phyloP scores from a whole-genome alignment of 2,888 invertebrate species.

The Stramonita haemastoma region DNA sequence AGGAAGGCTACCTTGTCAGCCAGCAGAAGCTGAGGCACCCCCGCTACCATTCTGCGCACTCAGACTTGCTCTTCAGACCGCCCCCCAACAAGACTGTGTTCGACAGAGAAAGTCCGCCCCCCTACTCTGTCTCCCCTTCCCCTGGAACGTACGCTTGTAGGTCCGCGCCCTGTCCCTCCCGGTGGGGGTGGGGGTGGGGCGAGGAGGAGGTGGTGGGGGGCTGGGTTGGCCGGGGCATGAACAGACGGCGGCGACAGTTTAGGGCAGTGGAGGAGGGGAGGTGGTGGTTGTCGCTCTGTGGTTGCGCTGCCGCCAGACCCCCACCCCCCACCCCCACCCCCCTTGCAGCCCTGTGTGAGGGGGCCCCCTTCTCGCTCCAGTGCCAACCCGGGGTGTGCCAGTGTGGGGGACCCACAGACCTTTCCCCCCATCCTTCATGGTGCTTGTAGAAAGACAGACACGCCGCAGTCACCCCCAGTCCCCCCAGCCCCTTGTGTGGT shows the following conservation, averaged over 20 bases:
- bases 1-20: conserved; percentile 80
- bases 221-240: neutral
- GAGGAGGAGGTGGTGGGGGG: neutral
- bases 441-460: conserved; percentile 12
- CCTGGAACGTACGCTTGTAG: conserved; percentile 43
- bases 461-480: conserved; percentile 13
- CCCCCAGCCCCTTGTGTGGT: neutral
- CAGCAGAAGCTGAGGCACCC: conserved; percentile 50
- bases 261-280: conserved; percentile 3
- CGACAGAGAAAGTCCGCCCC: conserved; percentile 82
- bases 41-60: conserved; percentile 39
- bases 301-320: neutral
- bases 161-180: conserved; percentile 11
- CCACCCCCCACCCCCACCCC: neutral
- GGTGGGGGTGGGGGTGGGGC: neutral
- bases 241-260: conserved; percentile 31
- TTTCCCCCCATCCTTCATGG: conserved; percentile 11
- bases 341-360: neutral
- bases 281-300: conserved; percentile 29
- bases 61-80: conserved; percentile 80
- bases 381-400: conserved; percentile 2
- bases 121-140: conserved; percentile 66
- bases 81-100: conserved; percentile 85
- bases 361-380: neutral
- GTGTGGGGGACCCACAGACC: neutral